These are phyloP conservation scores for Cheilosia variabilis DNA, from an alignment of 2,888 invertebrate genomes.

Conservation along the genomic window DNA sequence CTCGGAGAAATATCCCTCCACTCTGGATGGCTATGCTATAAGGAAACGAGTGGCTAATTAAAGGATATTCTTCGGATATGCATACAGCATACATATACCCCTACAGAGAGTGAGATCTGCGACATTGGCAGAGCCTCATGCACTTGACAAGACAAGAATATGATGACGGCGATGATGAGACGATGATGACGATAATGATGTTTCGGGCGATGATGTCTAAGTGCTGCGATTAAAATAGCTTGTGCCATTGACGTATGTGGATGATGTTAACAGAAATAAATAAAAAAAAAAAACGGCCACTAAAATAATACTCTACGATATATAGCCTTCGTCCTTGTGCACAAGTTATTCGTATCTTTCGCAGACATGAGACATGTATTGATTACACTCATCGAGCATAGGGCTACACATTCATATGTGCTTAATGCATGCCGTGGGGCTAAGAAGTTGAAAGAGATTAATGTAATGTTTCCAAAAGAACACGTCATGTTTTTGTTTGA, in stretches of 20 bases:
- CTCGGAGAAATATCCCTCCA: slow-evolving; percentile 25
- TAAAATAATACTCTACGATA: slow-evolving; percentile 13
- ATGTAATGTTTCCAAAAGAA: slow-evolving; percentile 54
- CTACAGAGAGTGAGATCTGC: slow-evolving; percentile 11
- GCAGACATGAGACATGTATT: slow-evolving; percentile 71
- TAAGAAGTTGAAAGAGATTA: slow-evolving; percentile 69
- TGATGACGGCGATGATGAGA: slow-evolving; percentile 51
- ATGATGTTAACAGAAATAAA: slow-evolving; percentile 41
- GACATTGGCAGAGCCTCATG: slow-evolving; percentile 54
- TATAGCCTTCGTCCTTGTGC: slow-evolving; percentile 56
- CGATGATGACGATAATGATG: slow-evolving; percentile 38
- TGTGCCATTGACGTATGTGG: slow-evolving; percentile 65
- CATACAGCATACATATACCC: neutral
- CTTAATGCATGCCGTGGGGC: slow-evolving; percentile 40
- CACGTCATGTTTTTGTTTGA: slow-evolving; percentile 69
- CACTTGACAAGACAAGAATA: slow-evolving; percentile 47
- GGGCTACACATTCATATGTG: slow-evolving; percentile 7
- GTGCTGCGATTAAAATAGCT: slow-evolving; percentile 68
- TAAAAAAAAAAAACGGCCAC: slow-evolving; percentile 5
- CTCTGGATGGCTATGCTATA: slow-evolving; percentile 9
- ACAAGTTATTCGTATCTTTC: slow-evolving; percentile 67
- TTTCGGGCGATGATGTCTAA: slow-evolving; percentile 50
- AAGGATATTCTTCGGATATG: slow-evolving; percentile 53
- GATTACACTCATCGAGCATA: slow-evolving; percentile 63
- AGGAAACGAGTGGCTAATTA: slow-evolving; percentile 62